These are phyloP conservation scores for Ptychochromis oligacanthus DNA, from an alignment of 2,113 vertebrate genomes.

Conservation along the genomic window DNA sequence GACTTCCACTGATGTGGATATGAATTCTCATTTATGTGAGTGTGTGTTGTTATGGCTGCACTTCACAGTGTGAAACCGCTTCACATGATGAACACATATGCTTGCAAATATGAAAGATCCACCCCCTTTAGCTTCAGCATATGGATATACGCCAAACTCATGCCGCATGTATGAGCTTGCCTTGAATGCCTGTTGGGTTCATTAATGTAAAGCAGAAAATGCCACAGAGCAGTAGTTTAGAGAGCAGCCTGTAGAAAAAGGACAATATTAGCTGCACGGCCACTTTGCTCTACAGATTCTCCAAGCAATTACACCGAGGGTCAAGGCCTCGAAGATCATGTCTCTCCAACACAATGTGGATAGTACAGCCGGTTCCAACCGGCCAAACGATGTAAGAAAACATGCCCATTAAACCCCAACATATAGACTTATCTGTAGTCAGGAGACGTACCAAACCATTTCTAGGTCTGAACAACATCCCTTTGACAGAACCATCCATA, in stretches of 20 bases:
- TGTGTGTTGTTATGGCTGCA: not conserved
- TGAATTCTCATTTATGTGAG: not conserved
- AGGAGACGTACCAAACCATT: not conserved
- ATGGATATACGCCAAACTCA: too few relatives aligned
- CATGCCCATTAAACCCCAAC: slow-evolving; percentile 9
- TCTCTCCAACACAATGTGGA: slow-evolving; percentile 19
- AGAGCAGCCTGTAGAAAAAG: slow-evolving; percentile 53
- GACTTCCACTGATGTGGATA: not conserved
- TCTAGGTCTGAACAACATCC: slow-evolving; percentile 11
- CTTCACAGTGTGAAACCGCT: not conserved
- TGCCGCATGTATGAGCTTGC: slow-evolving; percentile 33
- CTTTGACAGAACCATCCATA: slow-evolving; percentile 2
- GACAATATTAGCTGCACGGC: slow-evolving; percentile 70
- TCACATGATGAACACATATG: slow-evolving; percentile 12
- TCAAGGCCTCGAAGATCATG: slow-evolving; percentile 29
- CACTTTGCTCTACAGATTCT: slow-evolving; percentile 57
- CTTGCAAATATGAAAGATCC: not conserved
- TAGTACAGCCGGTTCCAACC: not conserved
- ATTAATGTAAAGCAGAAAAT: slow-evolving; percentile 57
- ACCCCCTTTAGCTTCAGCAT: not conserved
- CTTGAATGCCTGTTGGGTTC: slow-evolving; percentile 41
- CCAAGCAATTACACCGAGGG: slow-evolving; percentile 42
- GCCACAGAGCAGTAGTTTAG: slow-evolving; percentile 52
- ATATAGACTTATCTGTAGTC: not conserved
- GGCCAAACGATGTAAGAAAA: too few relatives aligned